Conservation (phyloP, 2,888 invertebrate genomes). For the Eretmocerus hayati region DNA sequence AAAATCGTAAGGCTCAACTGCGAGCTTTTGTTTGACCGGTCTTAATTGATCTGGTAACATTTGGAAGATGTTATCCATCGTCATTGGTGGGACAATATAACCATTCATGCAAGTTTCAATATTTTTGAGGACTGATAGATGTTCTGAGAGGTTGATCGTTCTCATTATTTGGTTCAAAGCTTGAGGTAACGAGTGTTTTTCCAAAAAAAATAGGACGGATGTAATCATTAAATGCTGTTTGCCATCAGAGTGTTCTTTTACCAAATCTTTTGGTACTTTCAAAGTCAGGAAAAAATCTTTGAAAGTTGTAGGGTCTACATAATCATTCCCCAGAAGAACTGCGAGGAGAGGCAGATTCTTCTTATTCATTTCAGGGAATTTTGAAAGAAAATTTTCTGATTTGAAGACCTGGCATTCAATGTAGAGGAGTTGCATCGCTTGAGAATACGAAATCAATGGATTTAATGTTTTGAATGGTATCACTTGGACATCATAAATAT, state of each 20-base stretch:
- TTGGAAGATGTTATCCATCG: too few relatives aligned
- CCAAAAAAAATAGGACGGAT: background rate
- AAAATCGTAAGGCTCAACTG: too few relatives aligned
- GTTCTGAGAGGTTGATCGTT: background rate
- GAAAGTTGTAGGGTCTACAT: too few relatives aligned
- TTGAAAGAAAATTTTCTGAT: background rate
- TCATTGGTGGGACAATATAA: background rate
- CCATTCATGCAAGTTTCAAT: background rate
- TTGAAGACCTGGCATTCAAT: background rate
- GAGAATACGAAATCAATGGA: background rate
- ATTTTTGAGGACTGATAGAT: background rate
- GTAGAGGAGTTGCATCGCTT: too few relatives aligned
- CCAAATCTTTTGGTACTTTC: background rate
- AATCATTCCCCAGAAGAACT: background rate
- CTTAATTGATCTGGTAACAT: too few relatives aligned
- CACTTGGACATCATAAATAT: constrained; percentile 74
- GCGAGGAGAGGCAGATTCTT: background rate
- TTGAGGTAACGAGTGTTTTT: background rate
- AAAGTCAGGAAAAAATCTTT: background rate
- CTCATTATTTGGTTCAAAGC: background rate
- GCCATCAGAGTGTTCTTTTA: background rate
- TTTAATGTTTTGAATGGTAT: constrained; percentile 65
- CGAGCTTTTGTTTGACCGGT: too few relatives aligned
- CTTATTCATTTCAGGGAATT: background rate
- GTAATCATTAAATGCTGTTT: background rate